Evolutionary conservation across 2,113 vertebrate genomes (phyloP).

Genomic region (Nipponia nippon): DNA sequence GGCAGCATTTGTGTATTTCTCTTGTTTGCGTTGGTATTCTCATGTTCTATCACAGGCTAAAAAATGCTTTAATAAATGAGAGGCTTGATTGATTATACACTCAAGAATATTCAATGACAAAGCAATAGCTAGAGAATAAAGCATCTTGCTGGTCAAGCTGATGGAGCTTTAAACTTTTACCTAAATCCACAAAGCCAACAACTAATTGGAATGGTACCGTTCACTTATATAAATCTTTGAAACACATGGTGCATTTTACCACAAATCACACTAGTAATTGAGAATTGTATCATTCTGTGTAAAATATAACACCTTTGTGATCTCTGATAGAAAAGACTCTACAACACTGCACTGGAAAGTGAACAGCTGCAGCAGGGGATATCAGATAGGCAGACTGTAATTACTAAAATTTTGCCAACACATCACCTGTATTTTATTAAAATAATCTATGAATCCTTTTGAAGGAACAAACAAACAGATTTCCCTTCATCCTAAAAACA

Average conservation of each 20-base stretch:
- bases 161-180: not conserved
- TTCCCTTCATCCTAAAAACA: not conserved
- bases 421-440: not conserved
- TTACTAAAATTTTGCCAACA: not conserved
- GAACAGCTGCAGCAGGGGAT: not conserved
- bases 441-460: not conserved
- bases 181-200: not conserved
- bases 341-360: not conserved
- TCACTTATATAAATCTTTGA: not conserved
- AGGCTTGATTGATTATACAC: not conserved
- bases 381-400: not conserved
- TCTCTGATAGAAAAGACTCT: not conserved
- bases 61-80: not conserved
- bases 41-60: not conserved
- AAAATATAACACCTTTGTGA: not conserved
- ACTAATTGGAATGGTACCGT: not conserved
- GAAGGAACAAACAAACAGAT: not conserved
- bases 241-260: not conserved
- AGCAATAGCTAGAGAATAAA: not conserved
- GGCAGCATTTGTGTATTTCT: not conserved
- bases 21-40: not conserved
- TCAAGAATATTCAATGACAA: not conserved
- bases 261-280: not conserved
- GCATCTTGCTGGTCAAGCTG: not conserved
- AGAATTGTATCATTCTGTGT: not conserved